Percentiles rank a stretch among this genome's conserved stretches.
These are phyloP conservation scores for Drosophila saltans DNA, from an alignment of 1,140 invertebrate species.

Conservation along the genomic window DNA sequence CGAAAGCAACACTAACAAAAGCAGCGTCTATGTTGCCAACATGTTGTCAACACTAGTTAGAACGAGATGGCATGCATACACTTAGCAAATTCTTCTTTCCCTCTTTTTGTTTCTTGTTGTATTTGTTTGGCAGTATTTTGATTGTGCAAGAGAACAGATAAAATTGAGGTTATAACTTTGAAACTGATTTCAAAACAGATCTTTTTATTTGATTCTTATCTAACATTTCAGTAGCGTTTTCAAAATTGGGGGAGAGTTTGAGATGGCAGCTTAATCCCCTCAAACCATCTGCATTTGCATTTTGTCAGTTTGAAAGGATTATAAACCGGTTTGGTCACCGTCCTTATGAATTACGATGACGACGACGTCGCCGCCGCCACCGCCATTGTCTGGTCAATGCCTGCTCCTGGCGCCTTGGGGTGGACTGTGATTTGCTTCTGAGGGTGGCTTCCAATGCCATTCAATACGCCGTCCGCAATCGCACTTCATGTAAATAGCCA, in stretches of 20 bases:
- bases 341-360: background rate
- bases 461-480: conserved; percentile 4
- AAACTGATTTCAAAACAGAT: background rate
- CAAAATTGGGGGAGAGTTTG: background rate
- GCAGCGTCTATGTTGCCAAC: background rate
- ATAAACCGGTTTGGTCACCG: conserved; percentile 43
- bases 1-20: background rate
- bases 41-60: background rate
- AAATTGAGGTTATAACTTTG: conserved; percentile 5
- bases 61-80: conserved; percentile 3
- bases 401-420: conserved; percentile 35
- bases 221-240: background rate
- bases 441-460: conserved; percentile 33
- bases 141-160: background rate
- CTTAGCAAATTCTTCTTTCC: background rate
- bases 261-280: conserved; percentile 17
- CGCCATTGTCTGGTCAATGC: conserved; percentile 37
- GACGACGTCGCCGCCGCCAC: conserved; percentile 3
- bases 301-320: conserved; percentile 53
- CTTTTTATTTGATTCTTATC: conserved; percentile 2
- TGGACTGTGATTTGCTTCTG: conserved; percentile 44
- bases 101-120: background rate
- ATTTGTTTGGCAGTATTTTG: background rate
- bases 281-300: conserved; percentile 46
- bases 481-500: conserved; percentile 63